phyloP scores from a whole-genome alignment of 2,888 invertebrate genomes.

The Acrocyrtus sp. region DNA sequence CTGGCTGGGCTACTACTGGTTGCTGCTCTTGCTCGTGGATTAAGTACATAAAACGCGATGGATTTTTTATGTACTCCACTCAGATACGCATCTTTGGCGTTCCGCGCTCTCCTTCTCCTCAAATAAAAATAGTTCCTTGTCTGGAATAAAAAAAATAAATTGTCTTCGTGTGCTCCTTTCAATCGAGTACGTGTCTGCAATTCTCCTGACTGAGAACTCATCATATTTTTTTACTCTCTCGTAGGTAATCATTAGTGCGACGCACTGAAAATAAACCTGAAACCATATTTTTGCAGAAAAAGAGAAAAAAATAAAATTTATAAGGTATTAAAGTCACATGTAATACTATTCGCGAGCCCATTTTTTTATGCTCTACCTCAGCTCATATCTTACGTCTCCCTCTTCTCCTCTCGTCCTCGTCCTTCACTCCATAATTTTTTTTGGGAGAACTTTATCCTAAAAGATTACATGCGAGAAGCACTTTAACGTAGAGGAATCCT shows the following conservation, averaged over 20 bases:
- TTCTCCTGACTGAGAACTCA: not conserved
- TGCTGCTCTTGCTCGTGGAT: not conserved
- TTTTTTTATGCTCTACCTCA: too few species aligned
- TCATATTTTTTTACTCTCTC: not conserved
- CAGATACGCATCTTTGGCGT: not conserved
- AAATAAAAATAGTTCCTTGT: not conserved
- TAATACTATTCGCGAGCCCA: not conserved
- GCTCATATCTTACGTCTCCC: too few species aligned
- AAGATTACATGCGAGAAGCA: not conserved
- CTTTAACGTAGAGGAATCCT: not conserved
- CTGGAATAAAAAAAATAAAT: not conserved
- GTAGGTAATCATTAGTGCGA: too few species aligned
- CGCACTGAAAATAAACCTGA: too few species aligned
- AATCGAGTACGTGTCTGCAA: too few species aligned
- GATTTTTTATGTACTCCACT: not conserved
- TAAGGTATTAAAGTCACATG: not conserved
- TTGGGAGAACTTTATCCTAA: not conserved
- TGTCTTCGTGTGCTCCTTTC: not conserved
- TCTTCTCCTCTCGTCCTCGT: not conserved
- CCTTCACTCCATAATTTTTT: too few species aligned
- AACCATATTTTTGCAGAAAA: not conserved
- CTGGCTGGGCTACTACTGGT: too few species aligned
- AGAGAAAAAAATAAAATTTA: not conserved
- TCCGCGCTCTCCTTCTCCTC: too few species aligned
- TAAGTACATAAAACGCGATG: not conserved